Evolutionary conservation across 1,140 invertebrate species (phyloP).

Genomic region (Vanessa atalanta): DNA sequence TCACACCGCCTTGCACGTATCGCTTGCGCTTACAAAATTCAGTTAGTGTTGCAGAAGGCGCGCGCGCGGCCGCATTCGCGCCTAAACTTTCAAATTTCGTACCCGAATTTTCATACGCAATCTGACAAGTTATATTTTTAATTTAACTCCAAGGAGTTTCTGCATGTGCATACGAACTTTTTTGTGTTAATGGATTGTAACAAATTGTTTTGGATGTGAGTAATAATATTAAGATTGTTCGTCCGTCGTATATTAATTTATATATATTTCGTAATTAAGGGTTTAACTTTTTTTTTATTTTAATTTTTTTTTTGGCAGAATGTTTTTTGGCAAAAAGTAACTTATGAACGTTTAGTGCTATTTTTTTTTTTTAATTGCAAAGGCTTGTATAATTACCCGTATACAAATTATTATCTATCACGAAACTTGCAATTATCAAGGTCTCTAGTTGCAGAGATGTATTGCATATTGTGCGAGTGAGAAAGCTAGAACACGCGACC

Average conservation of each 20-base stretch:
- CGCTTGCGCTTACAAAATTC: constrained; percentile 75
- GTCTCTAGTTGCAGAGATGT: constrained; percentile 77
- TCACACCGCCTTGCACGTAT: constrained; percentile 62
- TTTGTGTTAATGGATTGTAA: constrained; percentile 63
- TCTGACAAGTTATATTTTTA: constrained; percentile 42
- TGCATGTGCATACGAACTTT: constrained; percentile 11
- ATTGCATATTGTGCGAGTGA: constrained; percentile 74
- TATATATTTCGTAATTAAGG: constrained; percentile 44
- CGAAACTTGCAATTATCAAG: constrained; percentile 79
- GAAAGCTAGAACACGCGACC: constrained; percentile 58
- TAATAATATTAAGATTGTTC: constrained; percentile 70
- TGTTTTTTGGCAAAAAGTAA: background rate
- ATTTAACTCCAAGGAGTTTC: constrained; percentile 16
- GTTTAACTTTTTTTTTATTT: background rate
- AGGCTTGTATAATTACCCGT: constrained; percentile 68
- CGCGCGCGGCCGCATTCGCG: constrained; percentile 72
- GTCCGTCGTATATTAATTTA: constrained; percentile 55
- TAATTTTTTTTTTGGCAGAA: constrained; percentile 15
- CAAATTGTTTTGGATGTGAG: constrained; percentile 68
- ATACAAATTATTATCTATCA: constrained; percentile 79
- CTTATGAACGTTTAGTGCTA: background rate
- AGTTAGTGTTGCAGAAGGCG: constrained; percentile 72
- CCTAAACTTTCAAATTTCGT: constrained; percentile 71
- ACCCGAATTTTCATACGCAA: constrained; percentile 45
- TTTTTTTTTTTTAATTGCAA: constrained; percentile 53